These are phyloP conservation scores for Hypena proboscidalis DNA, from an alignment of 2,888 invertebrate species.

Conservation along the genomic window DNA sequence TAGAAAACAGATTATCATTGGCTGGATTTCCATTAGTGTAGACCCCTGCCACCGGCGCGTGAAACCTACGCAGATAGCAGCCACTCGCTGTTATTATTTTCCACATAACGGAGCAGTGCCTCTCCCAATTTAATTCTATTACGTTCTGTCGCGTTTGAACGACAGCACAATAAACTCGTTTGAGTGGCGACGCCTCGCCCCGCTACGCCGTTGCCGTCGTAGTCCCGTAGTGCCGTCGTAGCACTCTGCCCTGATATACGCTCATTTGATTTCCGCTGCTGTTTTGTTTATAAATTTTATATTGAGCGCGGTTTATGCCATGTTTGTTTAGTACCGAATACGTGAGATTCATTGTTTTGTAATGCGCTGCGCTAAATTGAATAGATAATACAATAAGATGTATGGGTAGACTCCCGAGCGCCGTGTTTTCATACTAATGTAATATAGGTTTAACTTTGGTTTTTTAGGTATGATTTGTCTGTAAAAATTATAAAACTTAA, in stretches of 20 bases:
- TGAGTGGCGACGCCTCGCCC: conserved; percentile 58
- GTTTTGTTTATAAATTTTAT: conserved; percentile 50
- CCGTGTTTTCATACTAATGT: too few relatives aligned
- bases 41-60: conserved; percentile 84
- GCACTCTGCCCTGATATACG: conserved; percentile 53
- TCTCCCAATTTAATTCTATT: conserved; percentile 84
- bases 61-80: conserved; percentile 78
- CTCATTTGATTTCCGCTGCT: conserved; percentile 58
- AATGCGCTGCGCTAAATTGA: conserved; percentile 4
- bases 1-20: conserved; percentile 87
- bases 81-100: conserved; percentile 83
- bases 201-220: conserved; percentile 27
- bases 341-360: conserved; percentile 30
- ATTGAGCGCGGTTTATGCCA: conserved; percentile 32
- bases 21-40: conserved; percentile 82
- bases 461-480: too few relatives aligned
- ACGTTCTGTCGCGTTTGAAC: conserved; percentile 82
- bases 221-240: conserved; percentile 23
- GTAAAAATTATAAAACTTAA: too few relatives aligned
- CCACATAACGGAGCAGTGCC: conserved; percentile 80
- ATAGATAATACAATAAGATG: conserved; percentile 1
- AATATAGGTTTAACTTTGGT: too few relatives aligned
- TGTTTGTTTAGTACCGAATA: conserved; percentile 31
- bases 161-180: conserved; percentile 80
- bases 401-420: too few relatives aligned